Evolutionary conservation across 2,888 invertebrate genomes (phyloP).

Genomic region (Sminthurinus aureus): DNA sequence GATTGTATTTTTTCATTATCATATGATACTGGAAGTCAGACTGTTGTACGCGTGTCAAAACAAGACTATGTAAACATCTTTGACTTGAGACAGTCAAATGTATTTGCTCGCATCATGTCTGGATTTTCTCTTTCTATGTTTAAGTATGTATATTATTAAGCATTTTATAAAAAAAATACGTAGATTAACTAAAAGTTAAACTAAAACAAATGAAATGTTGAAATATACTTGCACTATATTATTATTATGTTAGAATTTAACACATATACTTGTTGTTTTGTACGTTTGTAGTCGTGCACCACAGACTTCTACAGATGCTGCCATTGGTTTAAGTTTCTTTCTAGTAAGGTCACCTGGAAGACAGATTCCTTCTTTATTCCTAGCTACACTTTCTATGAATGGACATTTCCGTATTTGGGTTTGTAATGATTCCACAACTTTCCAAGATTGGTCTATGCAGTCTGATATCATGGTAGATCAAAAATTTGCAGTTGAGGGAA

Average conservation of each 20-base stretch:
- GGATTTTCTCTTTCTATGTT: conserved; percentile 52
- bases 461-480: conserved; percentile 52
- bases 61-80: conserved; percentile 52
- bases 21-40: conserved; percentile 55
- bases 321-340: conserved; percentile 56
- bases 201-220: too few species aligned
- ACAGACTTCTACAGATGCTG: conserved; percentile 49
- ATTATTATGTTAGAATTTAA: too few species aligned
- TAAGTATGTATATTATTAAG: conserved; percentile 39
- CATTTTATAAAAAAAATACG: too few species aligned
- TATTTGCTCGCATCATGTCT: conserved; percentile 53
- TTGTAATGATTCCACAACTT: conserved; percentile 44
- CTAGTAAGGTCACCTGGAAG: conserved; percentile 42
- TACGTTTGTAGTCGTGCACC: conserved; percentile 29
- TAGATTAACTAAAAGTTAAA: background rate
- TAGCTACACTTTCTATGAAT: conserved; percentile 57
- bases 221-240: too few species aligned
- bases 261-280: conserved; percentile 6
- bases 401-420: conserved; percentile 54
- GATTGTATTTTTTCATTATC: conserved; percentile 58
- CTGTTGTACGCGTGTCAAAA: conserved; percentile 51
- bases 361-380: conserved; percentile 41
- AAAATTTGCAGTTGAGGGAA: conserved; percentile 44
- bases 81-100: conserved; percentile 56
- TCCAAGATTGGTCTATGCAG: conserved; percentile 49